phyloP scores from a whole-genome alignment of 2,113 vertebrate genomes.

The Dromaius novaehollandiae region DNA sequence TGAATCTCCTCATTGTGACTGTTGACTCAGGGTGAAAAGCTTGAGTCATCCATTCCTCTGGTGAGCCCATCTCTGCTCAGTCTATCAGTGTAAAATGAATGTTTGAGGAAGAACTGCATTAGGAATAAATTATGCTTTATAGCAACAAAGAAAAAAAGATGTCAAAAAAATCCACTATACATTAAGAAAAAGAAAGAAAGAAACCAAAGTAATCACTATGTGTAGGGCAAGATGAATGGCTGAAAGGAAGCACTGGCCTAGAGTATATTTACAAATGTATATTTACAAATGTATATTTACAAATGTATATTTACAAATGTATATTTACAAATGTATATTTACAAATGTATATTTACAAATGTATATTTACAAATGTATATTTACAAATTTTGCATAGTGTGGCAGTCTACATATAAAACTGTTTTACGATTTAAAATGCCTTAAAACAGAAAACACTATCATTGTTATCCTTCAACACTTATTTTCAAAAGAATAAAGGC shows the following conservation, averaged over 20 bases:
- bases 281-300: no score
- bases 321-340: not conserved
- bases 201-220: not conserved
- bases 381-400: not conserved
- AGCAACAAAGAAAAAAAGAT: not conserved
- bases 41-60: conserved; percentile 52
- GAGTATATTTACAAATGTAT: not conserved
- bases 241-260: not conserved
- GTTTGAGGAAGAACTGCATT: conserved; percentile 21
- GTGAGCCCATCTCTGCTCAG: conserved; percentile 2
- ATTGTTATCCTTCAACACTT: not conserved
- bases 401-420: not conserved
- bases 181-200: not conserved
- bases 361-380: not conserved
- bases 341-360: not conserved
- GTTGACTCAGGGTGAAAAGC: conserved; percentile 53
- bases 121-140: not conserved
- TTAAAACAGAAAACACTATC: not conserved
- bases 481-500: not conserved
- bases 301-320: not conserved
- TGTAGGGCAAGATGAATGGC: not conserved
- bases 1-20: conserved; percentile 56
- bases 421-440: not conserved
- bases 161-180: not conserved
- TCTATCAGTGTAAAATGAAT: not conserved